Evolutionary conservation across 2,888 invertebrate genomes (phyloP).

Genomic region (Pollenia griseotomentosa): DNA sequence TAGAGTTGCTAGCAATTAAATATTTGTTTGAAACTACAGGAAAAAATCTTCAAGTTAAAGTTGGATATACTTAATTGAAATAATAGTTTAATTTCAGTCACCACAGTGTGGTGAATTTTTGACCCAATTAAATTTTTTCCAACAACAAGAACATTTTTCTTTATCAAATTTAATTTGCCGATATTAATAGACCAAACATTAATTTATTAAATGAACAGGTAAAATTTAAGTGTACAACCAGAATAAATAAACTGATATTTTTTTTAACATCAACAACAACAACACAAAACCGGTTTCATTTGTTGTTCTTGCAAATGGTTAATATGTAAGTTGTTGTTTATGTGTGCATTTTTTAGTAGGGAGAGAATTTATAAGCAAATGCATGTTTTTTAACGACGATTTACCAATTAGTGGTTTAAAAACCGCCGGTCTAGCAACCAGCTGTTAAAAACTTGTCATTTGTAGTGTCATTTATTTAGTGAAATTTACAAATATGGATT

Average conservation of each 20-base stretch:
- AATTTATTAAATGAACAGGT: slow-evolving; percentile 22
- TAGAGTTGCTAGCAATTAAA: not conserved
- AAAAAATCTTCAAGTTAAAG: too few species aligned
- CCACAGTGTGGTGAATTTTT: not conserved
- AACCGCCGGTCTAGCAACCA: too few species aligned
- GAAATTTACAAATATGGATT: too few species aligned
- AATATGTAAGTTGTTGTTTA: slow-evolving; percentile 9
- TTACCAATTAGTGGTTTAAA: too few species aligned
- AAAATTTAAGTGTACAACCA: slow-evolving; percentile 6
- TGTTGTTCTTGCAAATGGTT: slow-evolving; percentile 31
- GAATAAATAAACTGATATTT: not conserved
- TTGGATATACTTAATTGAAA: too few species aligned
- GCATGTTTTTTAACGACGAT: too few species aligned
- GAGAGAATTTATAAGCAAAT: too few species aligned
- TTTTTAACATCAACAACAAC: not conserved
- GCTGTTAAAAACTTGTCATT: too few species aligned
- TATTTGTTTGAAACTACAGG: not conserved
- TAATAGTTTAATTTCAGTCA: too few species aligned
- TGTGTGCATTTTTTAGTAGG: not conserved
- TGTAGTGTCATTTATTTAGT: too few species aligned
- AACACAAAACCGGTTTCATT: slow-evolving; percentile 47
- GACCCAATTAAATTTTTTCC: slow-evolving; percentile 7
- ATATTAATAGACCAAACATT: slow-evolving; percentile 3
- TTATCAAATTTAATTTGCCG: slow-evolving; percentile 27
- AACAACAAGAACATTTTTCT: not conserved